Conservation (phyloP, 2,888 invertebrate genomes). For the Oxytorus armatus region DNA sequence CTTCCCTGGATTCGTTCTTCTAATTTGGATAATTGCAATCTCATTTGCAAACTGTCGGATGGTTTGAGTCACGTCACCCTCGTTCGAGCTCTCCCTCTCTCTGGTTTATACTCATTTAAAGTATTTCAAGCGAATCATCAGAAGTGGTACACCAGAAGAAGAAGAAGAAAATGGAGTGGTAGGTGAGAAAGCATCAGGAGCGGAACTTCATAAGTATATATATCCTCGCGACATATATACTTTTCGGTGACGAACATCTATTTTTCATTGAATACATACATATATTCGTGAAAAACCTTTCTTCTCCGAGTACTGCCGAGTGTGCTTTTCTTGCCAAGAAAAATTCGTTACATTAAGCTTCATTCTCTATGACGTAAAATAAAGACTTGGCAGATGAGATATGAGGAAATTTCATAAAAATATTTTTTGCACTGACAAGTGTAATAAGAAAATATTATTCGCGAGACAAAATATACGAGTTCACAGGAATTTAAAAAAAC, state of each 20-base stretch:
- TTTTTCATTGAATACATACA: no score
- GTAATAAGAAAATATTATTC: no score
- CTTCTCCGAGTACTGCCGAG: background rate
- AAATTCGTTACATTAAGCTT: slow-evolving; percentile 7
- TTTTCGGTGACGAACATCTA: no score
- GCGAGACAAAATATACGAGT: no score
- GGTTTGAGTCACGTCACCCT: background rate
- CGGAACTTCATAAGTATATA: background rate
- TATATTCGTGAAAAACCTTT: no score
- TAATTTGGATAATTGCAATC: slow-evolving; percentile 55
- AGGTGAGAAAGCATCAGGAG: background rate
- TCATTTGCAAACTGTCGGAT: slow-evolving; percentile 44
- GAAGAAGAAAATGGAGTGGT: background rate
- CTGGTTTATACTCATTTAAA: slow-evolving; percentile 9
- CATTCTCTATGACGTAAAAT: background rate
- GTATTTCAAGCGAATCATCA: background rate
- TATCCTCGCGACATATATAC: slow-evolving; percentile 12
- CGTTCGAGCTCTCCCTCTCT: background rate
- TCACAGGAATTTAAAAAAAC: no score
- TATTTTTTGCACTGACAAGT: no score
- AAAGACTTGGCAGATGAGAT: background rate
- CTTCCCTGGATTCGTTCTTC: slow-evolving; percentile 19
- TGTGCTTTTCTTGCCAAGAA: slow-evolving; percentile 1
- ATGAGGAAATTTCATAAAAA: no score
- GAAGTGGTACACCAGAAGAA: background rate